Evolutionary conservation across 2,888 invertebrate species (phyloP).

Genomic region (Lagria hirta): DNA sequence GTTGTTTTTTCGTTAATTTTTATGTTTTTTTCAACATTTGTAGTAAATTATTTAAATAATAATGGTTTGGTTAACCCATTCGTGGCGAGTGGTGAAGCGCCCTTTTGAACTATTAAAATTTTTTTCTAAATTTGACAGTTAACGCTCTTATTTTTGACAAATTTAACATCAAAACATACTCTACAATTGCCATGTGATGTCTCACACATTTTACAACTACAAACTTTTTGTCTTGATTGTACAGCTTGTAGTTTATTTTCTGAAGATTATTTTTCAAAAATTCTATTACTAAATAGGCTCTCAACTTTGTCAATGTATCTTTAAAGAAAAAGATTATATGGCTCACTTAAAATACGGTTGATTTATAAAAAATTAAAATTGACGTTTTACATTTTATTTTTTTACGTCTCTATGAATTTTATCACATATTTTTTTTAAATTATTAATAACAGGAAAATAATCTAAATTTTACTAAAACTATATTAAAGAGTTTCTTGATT

Average conservation of each 20-base stretch:
- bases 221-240: slow-evolving; percentile 8
- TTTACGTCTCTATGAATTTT: too few relatives aligned
- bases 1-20: not conserved
- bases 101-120: not conserved
- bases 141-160: not conserved
- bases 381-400: too few relatives aligned
- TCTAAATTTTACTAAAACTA: too few relatives aligned
- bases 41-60: too few relatives aligned
- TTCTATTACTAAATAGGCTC: slow-evolving; percentile 8
- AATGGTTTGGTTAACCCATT: not conserved
- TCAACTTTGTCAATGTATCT: slow-evolving; percentile 13
- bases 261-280: slow-evolving; percentile 32
- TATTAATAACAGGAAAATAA: too few relatives aligned
- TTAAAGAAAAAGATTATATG: not conserved
- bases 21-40: not conserved
- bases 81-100: not conserved
- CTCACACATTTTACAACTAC: slow-evolving; percentile 22
- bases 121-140: not conserved
- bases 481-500: too few relatives aligned
- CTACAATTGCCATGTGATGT: slow-evolving; percentile 32
- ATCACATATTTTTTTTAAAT: too few relatives aligned
- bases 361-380: too few relatives aligned
- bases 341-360: too few relatives aligned
- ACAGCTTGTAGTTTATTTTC: slow-evolving; percentile 18
- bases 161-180: slow-evolving; percentile 13